Evolutionary conservation across 2,888 invertebrate species (phyloP), one percentile per base, ranked within the genome.

Genomic region (Carpatolechia fugitivella): DNA sequence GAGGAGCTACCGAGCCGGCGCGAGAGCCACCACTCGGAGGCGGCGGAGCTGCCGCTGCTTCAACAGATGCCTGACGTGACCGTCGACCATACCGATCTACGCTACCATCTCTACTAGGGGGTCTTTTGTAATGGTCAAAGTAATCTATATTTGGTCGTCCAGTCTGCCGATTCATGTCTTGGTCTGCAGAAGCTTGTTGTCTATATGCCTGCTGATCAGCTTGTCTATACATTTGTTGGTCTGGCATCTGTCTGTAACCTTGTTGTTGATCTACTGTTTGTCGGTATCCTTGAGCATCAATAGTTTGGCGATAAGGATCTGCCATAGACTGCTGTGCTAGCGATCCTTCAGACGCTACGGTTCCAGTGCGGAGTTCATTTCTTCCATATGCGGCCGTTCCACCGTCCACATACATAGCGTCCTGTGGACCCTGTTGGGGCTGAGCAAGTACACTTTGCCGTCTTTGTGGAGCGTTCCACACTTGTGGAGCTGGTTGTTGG

Each of bases 71-170:
- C 74, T 96, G 96, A 57, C 96, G 92, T 0, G 96, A 96, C 20
- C 95, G 94, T 59, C 95, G 91, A 4, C 94, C 93, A 74, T 95
- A 96, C 59, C 95, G 92, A 86, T 97, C 97, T 46, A 96, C 95
- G 66, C 96, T 96, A 58, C 95, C 94, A 78, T 97, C 96, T 75
- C 97, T 91, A 87, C 97, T 97, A 0, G 97, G 96, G 52, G 97
- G 96, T 78, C 96, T 92, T 82, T 97, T 96, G 82, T 98, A 98
- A 78, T 98, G 98, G 82, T 98, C 98, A 78, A 97, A 97, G 74
- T 97, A 96, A 82, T 97, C 97, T 74, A 96, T 96, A 66, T 96
- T 95, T 10, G 95, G 84, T 11, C 89, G 76, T 1, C 76, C 82
- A 18, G 74, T 68, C 31, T 72, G 70, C 36, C 82, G 74, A 13